These are phyloP conservation scores for Lipophrys pholis DNA, from an alignment of 2,113 vertebrate species.

Conservation along the genomic window DNA sequence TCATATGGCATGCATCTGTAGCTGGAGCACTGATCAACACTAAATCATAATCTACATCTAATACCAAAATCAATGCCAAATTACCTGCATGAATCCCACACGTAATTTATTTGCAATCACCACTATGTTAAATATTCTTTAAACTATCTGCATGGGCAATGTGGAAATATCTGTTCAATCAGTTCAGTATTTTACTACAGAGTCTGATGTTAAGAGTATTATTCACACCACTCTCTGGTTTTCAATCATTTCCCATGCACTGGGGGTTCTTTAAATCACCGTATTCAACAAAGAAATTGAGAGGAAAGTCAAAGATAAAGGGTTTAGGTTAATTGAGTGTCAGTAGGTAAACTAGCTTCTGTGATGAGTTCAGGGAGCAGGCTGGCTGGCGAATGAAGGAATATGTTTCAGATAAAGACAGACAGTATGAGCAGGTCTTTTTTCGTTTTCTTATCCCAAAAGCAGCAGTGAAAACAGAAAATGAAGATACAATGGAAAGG, in stretches of 20 bases:
- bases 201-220: conserved; percentile 8
- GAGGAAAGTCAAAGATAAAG: conserved; percentile 28
- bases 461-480: conserved; percentile 17
- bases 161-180: neutral
- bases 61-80: neutral
- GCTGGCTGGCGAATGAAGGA: too few species aligned
- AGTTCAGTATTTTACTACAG: neutral
- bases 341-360: conserved; percentile 2
- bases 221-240: conserved; percentile 28
- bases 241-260: conserved; percentile 44
- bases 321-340: conserved; percentile 18
- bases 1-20: conserved; percentile 78
- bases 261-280: conserved; percentile 76
- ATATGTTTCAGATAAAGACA: too few species aligned
- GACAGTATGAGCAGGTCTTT: neutral
- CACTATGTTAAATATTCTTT: neutral
- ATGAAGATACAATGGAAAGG: conserved; percentile 9
- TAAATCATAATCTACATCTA: neutral
- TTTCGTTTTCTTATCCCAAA: conserved; percentile 11
- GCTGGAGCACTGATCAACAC: conserved; percentile 39
- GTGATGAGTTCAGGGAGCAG: conserved; percentile 5
- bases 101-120: neutral
- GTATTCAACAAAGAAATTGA: conserved; percentile 29
- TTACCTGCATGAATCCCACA: neutral
- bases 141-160: neutral